Evolutionary conservation across 2,888 invertebrate genomes (phyloP).

Genomic region (Drosophila differens): DNA sequence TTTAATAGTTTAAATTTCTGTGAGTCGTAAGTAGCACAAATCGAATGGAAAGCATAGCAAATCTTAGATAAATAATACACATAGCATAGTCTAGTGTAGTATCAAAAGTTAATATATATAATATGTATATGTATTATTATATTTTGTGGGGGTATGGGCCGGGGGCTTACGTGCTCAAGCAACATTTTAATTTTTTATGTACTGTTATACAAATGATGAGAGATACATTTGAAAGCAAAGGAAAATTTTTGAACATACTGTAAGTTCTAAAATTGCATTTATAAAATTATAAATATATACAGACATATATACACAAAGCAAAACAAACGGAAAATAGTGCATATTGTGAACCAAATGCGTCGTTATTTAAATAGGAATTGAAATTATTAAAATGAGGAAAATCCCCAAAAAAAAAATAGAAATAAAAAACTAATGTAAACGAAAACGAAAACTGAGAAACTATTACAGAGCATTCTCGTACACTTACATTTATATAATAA

Average conservation of each 20-base stretch:
- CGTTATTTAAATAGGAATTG: slow-evolving; percentile 79
- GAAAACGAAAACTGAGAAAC: slow-evolving; percentile 44
- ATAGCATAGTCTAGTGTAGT: slow-evolving; percentile 69
- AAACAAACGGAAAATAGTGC: slow-evolving; percentile 36
- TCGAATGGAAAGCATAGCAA: slow-evolving; percentile 62
- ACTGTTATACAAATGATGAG: slow-evolving; percentile 57
- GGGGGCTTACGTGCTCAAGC: slow-evolving; percentile 65
- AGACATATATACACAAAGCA: slow-evolving; percentile 53
- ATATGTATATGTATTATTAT: slow-evolving; percentile 15
- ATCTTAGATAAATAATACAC: slow-evolving; percentile 65
- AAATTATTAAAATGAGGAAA: slow-evolving; percentile 60
- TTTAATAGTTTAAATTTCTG: slow-evolving; percentile 74
- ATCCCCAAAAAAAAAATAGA: neutral
- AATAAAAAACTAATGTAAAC: slow-evolving; percentile 4
- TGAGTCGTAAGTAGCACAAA: slow-evolving; percentile 76
- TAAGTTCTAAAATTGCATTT: slow-evolving; percentile 82
- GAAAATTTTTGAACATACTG: slow-evolving; percentile 77
- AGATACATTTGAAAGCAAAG: slow-evolving; percentile 46
- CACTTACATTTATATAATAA: slow-evolving; percentile 19
- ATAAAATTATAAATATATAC: slow-evolving; percentile 58
- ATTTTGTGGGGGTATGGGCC: slow-evolving; percentile 5
- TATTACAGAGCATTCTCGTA: slow-evolving; percentile 46
- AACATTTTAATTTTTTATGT: slow-evolving; percentile 74
- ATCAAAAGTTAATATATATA: slow-evolving; percentile 57
- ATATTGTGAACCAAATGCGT: slow-evolving; percentile 48